Evolutionary conservation across 2,888 invertebrate species (phyloP).

Genomic region (Ormia ochracea): DNA sequence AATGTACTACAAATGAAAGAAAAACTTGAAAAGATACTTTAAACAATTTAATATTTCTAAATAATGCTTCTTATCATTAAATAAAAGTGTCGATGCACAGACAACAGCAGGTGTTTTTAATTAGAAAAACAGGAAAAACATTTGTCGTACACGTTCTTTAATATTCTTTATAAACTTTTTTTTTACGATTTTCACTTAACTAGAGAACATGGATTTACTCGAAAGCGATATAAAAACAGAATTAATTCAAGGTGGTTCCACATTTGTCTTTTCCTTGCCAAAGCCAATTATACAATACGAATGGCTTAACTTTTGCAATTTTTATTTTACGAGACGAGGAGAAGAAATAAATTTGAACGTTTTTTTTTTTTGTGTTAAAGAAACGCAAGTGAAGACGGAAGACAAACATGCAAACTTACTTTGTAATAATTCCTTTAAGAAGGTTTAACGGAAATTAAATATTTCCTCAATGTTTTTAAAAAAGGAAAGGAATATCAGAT

Average conservation of each 20-base stretch:
- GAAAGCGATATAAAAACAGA: not conserved
- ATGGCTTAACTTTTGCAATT: not conserved
- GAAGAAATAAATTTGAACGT: not conserved
- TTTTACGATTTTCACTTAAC: not conserved
- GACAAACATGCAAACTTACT: not conserved
- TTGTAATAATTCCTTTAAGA: not conserved
- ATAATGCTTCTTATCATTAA: no score
- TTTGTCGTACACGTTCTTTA: conserved; percentile 4
- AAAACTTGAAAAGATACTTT: no score
- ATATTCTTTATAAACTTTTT: not conserved
- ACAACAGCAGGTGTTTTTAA: conserved; percentile 45
- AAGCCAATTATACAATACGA: conserved; percentile 36
- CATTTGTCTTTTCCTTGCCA: not conserved
- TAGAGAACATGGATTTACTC: conserved; percentile 17
- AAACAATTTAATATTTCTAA: no score
- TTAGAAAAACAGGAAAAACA: conserved; percentile 4
- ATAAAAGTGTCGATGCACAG: no score
- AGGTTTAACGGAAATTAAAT: conserved; percentile 7
- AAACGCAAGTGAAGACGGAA: not conserved
- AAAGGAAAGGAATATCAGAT: no score
- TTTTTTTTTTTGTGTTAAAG: not conserved
- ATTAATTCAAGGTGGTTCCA: not conserved
- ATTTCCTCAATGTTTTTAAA: not conserved
- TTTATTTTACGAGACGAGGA: not conserved
- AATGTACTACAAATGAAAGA: no score